Conservation (phyloP, 2,888 invertebrate genomes). For the Rotaria socialis region DNA sequence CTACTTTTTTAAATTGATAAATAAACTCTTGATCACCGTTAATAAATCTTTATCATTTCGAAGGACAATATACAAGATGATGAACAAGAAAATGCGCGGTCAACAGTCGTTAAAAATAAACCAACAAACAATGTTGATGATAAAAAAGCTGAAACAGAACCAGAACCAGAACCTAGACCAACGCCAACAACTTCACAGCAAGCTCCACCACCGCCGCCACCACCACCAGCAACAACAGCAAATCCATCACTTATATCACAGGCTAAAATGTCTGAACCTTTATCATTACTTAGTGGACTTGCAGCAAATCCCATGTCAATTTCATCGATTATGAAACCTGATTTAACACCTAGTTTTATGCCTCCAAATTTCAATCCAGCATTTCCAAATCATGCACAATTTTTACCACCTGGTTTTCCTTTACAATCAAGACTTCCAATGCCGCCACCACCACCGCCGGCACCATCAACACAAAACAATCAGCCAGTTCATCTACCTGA, state of each 20-base stretch:
- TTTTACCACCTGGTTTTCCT: background rate
- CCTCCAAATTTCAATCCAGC: slow-evolving; percentile 16
- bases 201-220: background rate
- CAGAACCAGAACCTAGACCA: background rate
- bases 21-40: too few species aligned
- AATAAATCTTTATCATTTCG: too few species aligned
- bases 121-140: background rate
- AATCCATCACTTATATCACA: slow-evolving; percentile 6
- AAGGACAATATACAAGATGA: background rate
- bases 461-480: background rate
- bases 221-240: background rate
- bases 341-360: slow-evolving; percentile 1
- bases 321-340: slow-evolving; percentile 18
- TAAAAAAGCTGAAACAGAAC: background rate
- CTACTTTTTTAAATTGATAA: too few species aligned
- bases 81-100: background rate
- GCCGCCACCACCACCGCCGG: background rate
- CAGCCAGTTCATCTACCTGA: background rate
- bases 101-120: background rate
- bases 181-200: background rate
- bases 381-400: background rate
- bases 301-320: slow-evolving; percentile 25
- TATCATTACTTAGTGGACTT: background rate
- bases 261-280: background rate
- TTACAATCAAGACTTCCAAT: background rate